A percentile compares a stretch with the other conserved stretches of the same genome.
phyloP scores from a whole-genome alignment of 2,888 invertebrate genomes.

The Acanthacorydalis orientalis region DNA sequence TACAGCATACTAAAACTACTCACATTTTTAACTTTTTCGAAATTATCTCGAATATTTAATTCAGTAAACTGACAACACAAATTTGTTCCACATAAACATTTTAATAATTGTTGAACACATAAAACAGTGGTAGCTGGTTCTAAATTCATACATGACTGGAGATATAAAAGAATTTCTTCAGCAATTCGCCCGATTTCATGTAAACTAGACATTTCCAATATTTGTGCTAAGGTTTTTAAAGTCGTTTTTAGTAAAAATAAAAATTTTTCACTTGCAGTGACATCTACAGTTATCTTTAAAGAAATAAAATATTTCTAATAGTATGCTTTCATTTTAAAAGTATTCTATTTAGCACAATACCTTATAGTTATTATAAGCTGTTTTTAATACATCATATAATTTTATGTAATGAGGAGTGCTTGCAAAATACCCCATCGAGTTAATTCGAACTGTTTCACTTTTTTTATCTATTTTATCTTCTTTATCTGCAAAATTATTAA shows the following conservation, averaged over 20 bases:
- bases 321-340: neutral
- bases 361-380: slow-evolving; percentile 77
- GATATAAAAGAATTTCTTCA: slow-evolving; percentile 64
- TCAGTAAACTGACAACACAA: slow-evolving; percentile 27
- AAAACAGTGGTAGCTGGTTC: slow-evolving; percentile 52
- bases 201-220: slow-evolving; percentile 50
- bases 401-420: slow-evolving; percentile 68
- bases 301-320: slow-evolving; percentile 2
- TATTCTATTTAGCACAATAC: slow-evolving; percentile 29
- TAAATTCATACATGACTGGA: slow-evolving; percentile 51
- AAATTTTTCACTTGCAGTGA: slow-evolving; percentile 59
- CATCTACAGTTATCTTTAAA: slow-evolving; percentile 57
- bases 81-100: slow-evolving; percentile 64
- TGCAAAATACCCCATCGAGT: slow-evolving; percentile 42
- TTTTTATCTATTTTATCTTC: slow-evolving; percentile 21
- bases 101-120: slow-evolving; percentile 60
- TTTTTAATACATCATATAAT: slow-evolving; percentile 63
- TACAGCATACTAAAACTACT: no score
- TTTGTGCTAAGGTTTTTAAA: slow-evolving; percentile 46
- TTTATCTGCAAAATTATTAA: slow-evolving; percentile 13
- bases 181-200: slow-evolving; percentile 55
- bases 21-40: no score
- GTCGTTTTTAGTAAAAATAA: slow-evolving; percentile 44
- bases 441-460: slow-evolving; percentile 15
- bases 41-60: no score